These are phyloP conservation scores for Etheostoma spectabile DNA, from an alignment of 2,113 vertebrate genomes.

Conservation along the genomic window DNA sequence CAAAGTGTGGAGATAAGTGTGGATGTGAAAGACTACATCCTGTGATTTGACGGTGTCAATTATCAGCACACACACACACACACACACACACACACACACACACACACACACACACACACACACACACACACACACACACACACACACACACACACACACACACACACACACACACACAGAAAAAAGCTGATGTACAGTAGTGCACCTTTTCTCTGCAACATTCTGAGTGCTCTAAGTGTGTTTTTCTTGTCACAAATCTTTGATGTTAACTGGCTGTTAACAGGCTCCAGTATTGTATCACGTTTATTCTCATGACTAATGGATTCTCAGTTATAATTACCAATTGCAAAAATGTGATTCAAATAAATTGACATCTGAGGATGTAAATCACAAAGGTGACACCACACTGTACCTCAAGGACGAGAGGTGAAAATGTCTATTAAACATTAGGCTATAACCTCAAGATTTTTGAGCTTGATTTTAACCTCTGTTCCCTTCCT, in stretches of 20 bases:
- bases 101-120: not conserved
- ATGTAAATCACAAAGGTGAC: constrained; percentile 1
- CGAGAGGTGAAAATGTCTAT: not conserved
- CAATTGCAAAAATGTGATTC: not conserved
- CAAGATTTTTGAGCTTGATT: not conserved
- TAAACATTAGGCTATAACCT: not conserved
- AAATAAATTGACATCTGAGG: not conserved
- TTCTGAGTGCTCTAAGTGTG: not conserved
- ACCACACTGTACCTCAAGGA: not conserved
- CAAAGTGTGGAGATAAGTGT: too few species aligned
- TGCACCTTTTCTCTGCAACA: not conserved
- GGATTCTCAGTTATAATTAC: not conserved
- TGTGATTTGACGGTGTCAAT: not conserved
- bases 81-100: not conserved
- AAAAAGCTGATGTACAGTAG: not conserved
- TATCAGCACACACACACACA: not conserved
- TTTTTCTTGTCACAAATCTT: constrained; percentile 11
- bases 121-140: not conserved
- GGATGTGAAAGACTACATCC: not conserved
- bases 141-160: not conserved
- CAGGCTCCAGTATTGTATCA: not conserved
- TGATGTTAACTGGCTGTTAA: not conserved
- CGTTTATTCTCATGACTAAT: not conserved
- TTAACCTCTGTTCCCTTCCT: constrained; percentile 23
- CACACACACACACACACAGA: not conserved